phyloP scores from a whole-genome alignment of 2,888 invertebrate species.

The Apotomis turbidana region DNA sequence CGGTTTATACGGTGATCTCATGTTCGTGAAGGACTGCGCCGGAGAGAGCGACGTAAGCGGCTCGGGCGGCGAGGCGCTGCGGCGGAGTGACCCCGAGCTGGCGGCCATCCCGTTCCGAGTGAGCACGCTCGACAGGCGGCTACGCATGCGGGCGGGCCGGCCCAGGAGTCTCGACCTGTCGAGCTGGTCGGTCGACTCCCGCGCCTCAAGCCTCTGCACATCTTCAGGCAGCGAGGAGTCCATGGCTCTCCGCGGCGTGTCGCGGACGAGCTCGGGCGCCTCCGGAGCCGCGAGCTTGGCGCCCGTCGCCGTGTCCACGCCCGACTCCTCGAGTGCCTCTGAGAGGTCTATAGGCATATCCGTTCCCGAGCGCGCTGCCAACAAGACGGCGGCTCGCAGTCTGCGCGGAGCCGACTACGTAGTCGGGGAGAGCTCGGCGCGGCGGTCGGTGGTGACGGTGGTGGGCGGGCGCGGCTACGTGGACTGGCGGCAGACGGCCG shows the following conservation, averaged over 20 bases:
- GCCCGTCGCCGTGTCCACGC: slow-evolving; percentile 79
- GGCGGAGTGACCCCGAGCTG: slow-evolving; percentile 92
- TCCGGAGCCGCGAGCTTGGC: slow-evolving; percentile 85
- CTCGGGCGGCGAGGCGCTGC: slow-evolving; percentile 88
- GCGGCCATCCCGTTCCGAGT: slow-evolving; percentile 93
- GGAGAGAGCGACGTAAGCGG: slow-evolving; percentile 89
- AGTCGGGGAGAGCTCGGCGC: slow-evolving; percentile 75
- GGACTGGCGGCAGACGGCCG: slow-evolving; percentile 91
- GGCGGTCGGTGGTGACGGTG: slow-evolving; percentile 91
- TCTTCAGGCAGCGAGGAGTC: slow-evolving; percentile 95
- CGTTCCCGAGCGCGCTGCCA: slow-evolving; percentile 41
- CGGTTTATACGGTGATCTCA: slow-evolving; percentile 94
- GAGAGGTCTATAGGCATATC: slow-evolving; percentile 60
- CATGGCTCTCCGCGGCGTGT: slow-evolving; percentile 89
- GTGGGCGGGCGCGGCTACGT: slow-evolving; percentile 95
- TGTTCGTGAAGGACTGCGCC: slow-evolving; percentile 94
- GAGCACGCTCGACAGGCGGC: slow-evolving; percentile 90
- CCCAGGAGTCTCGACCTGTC: slow-evolving; percentile 92
- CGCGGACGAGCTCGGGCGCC: slow-evolving; percentile 90
- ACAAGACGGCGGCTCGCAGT: slow-evolving; percentile 68
- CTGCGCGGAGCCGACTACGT: slow-evolving; percentile 74
- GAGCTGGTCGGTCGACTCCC: slow-evolving; percentile 94
- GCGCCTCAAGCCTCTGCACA: slow-evolving; percentile 91
- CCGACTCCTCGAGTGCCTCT: slow-evolving; percentile 72
- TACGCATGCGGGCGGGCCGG: slow-evolving; percentile 92